Conservation (phyloP, 2,797 vertebrate genomes). For the Neosilurus hyrtlii region DNA sequence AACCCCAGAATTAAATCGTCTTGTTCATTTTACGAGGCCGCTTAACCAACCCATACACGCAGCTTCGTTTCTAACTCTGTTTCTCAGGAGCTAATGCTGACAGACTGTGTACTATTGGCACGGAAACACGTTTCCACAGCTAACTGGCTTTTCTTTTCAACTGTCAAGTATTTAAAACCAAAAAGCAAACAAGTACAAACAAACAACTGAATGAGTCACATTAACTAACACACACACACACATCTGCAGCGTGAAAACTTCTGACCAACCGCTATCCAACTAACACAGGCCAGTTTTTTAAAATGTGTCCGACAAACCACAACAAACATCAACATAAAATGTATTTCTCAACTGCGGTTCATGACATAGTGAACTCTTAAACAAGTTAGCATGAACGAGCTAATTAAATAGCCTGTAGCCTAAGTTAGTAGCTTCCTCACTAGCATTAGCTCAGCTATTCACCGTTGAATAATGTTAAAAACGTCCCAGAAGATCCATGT, state of each 20-base stretch:
- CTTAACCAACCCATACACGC: not conserved
- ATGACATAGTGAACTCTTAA: not conserved
- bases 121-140: not conserved
- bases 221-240: not conserved
- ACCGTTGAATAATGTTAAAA: not conserved
- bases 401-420: slow-evolving; percentile 13
- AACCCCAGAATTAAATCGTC: too few relatives aligned
- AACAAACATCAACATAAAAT: not conserved
- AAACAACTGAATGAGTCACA: not conserved
- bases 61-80: not conserved
- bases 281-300: not conserved
- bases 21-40: not conserved
- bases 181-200: not conserved
- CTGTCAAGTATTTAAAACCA: not conserved
- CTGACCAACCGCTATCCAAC: not conserved
- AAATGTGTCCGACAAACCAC: not conserved
- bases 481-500: not conserved
- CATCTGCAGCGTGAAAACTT: slow-evolving; percentile 11
- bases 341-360: not conserved
- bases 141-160: not conserved
- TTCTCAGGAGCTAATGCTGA: not conserved
- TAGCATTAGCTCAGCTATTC: slow-evolving; percentile 24
- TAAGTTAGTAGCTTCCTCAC: not conserved
- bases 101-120: not conserved
- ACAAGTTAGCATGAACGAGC: not conserved